Percentiles rank a stretch among this genome's conserved stretches.
phyloP scores from a whole-genome alignment of 2,888 invertebrate species.

The Lysandra coridon region DNA sequence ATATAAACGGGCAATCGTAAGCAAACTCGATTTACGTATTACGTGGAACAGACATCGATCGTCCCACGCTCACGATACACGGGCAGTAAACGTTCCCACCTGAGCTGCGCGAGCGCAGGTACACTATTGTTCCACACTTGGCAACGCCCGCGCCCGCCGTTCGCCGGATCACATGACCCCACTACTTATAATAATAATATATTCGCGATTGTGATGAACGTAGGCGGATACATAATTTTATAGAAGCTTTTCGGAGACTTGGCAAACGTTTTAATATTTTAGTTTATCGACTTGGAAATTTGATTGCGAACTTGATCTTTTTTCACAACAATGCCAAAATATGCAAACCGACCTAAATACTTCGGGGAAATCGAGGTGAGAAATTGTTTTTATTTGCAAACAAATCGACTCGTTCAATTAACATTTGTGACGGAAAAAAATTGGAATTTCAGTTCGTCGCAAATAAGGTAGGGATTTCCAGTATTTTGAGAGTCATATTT shows the following conservation, averaged over 20 bases:
- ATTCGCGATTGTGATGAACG: slow-evolving; percentile 54
- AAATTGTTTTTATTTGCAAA: not conserved
- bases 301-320: slow-evolving; percentile 30
- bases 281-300: slow-evolving; percentile 21
- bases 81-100: not conserved
- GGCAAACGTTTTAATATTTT: slow-evolving; percentile 39
- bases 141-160: slow-evolving; percentile 40
- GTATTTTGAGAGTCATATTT: no score
- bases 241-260: slow-evolving; percentile 43
- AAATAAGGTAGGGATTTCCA: not conserved
- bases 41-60: slow-evolving; percentile 31
- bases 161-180: slow-evolving; percentile 50
- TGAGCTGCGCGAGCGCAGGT: slow-evolving; percentile 12
- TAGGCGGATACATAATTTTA: slow-evolving; percentile 49
- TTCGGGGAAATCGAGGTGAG: not conserved
- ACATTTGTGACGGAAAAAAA: not conserved
- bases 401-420: not conserved
- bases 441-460: not conserved
- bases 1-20: slow-evolving; percentile 26
- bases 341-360: slow-evolving; percentile 20
- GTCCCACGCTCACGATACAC: slow-evolving; percentile 19
- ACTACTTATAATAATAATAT: slow-evolving; percentile 39
- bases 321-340: slow-evolving; percentile 30
- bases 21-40: slow-evolving; percentile 30
- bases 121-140: slow-evolving; percentile 42